Evolutionary conservation across 1,140 invertebrate species (phyloP).

Genomic region (Panulirus ornatus): DNA sequence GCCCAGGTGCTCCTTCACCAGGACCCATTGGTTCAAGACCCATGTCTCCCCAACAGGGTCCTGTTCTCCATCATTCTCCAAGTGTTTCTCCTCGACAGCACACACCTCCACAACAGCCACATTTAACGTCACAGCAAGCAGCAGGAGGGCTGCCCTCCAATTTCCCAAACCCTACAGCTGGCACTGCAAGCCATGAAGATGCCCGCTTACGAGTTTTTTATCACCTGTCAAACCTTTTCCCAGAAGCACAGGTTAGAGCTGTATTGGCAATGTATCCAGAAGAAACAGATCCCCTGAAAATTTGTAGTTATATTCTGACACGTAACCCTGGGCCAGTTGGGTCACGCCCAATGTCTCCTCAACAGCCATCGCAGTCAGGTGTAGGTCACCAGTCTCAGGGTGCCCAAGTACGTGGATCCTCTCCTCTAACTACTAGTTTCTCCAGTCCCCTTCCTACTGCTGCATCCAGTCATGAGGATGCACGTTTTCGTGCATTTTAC

Average conservation of each 20-base stretch:
- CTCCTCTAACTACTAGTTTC: constrained; percentile 54
- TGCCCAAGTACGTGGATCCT: constrained; percentile 61
- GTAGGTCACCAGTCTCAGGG: constrained; percentile 36
- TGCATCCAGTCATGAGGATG: constrained; percentile 82
- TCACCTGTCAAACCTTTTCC: constrained; percentile 92
- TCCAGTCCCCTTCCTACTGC: constrained; percentile 74
- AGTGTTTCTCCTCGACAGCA: constrained; percentile 70
- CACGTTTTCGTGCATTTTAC: constrained; percentile 87
- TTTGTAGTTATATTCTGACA: constrained; percentile 89
- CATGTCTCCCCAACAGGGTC: constrained; percentile 74
- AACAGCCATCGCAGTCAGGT: constrained; percentile 56
- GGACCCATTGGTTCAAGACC: constrained; percentile 75
- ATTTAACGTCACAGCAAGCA: not conserved
- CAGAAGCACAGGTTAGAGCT: constrained; percentile 89
- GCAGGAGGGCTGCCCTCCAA: constrained; percentile 77
- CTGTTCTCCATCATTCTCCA: constrained; percentile 72
- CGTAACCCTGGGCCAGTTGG: constrained; percentile 31
- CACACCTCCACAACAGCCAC: constrained; percentile 39
- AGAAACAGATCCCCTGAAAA: constrained; percentile 91
- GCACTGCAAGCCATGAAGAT: constrained; percentile 79
- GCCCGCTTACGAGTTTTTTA: constrained; percentile 83
- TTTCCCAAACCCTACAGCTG: constrained; percentile 82
- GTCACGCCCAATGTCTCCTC: constrained; percentile 72
- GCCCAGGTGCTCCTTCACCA: constrained; percentile 70
- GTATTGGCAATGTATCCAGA: constrained; percentile 92